A percentile compares a stretch with the other conserved stretches of the same genome.
Conservation (phyloP, 2,797 vertebrate genomes). For the Jordanella pulchra region DNA sequence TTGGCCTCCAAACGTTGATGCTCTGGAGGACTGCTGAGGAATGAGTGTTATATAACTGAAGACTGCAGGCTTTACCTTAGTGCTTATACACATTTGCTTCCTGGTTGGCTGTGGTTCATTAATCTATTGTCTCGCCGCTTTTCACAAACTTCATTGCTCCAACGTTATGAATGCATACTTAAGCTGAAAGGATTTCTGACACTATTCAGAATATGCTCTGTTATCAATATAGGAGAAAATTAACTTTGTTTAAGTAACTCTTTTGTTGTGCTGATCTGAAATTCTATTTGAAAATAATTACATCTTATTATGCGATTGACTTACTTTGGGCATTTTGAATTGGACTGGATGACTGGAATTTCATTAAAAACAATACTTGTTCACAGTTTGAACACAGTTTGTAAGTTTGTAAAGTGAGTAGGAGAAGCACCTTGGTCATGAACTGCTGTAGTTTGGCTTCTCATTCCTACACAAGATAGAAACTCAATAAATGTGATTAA, state of each 20-base stretch:
- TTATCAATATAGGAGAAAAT: too few relatives aligned
- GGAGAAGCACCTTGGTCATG: neutral
- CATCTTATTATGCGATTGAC: too few relatives aligned
- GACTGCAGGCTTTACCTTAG: neutral
- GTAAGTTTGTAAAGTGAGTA: too few relatives aligned
- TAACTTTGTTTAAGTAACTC: neutral
- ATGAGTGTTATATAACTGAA: conserved; percentile 18
- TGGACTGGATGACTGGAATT: neutral
- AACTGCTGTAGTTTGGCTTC: neutral
- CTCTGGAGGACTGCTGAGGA: conserved; percentile 52
- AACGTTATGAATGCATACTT: neutral
- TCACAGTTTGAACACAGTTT: too few relatives aligned
- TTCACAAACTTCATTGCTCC: neutral
- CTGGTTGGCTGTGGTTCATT: neutral
- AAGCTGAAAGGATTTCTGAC: neutral
- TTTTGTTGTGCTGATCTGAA: too few relatives aligned
- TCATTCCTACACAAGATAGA: neutral
- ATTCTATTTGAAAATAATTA: too few relatives aligned
- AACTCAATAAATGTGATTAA: neutral
- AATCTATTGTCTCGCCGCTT: neutral
- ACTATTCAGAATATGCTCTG: neutral
- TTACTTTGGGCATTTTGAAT: neutral
- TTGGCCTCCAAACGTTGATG: conserved; percentile 62
- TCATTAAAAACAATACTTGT: too few relatives aligned
- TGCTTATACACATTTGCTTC: neutral